These are phyloP conservation scores for Tachypleus tridentatus DNA, from an alignment of 1,140 invertebrate genomes.

Conservation along the genomic window DNA sequence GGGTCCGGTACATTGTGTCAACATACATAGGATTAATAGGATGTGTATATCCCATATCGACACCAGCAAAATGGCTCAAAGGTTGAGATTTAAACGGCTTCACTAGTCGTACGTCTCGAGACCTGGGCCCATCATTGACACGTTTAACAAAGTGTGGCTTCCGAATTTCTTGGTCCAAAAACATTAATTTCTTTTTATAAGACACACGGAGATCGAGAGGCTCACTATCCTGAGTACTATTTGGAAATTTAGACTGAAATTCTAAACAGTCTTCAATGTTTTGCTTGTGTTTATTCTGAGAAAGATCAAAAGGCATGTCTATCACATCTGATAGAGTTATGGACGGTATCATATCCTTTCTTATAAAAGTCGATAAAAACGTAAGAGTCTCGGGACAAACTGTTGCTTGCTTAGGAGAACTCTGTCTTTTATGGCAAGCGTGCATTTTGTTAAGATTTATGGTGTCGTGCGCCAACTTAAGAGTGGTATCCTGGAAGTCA, in stretches of 20 bases:
- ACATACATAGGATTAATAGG: conserved; percentile 18
- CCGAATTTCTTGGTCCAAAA: conserved; percentile 20
- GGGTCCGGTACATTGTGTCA: conserved; percentile 18
- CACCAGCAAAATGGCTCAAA: not conserved
- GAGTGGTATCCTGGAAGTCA: no score
- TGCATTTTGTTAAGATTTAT: no score
- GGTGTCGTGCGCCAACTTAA: no score
- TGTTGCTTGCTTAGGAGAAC: conserved; percentile 18
- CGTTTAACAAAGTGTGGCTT: not conserved
- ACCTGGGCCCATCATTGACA: not conserved
- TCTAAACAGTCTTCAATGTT: not conserved
- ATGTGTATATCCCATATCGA: not conserved
- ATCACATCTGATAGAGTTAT: not conserved
- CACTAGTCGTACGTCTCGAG: conserved; percentile 2
- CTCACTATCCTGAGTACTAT: conserved; percentile 28
- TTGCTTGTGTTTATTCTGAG: not conserved
- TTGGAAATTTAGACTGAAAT: not conserved
- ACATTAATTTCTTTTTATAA: conserved; percentile 28
- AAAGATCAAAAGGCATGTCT: not conserved
- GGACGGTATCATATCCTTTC: not conserved
- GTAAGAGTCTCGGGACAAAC: conserved; percentile 39
- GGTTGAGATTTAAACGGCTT: not conserved
- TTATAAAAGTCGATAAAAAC: conserved; percentile 10
- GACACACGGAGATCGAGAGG: conserved; percentile 27
- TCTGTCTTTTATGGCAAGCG: conserved; percentile 2